phyloP scores from a whole-genome alignment of 2,797 vertebrate species.

The Xyrichtys novacula region DNA sequence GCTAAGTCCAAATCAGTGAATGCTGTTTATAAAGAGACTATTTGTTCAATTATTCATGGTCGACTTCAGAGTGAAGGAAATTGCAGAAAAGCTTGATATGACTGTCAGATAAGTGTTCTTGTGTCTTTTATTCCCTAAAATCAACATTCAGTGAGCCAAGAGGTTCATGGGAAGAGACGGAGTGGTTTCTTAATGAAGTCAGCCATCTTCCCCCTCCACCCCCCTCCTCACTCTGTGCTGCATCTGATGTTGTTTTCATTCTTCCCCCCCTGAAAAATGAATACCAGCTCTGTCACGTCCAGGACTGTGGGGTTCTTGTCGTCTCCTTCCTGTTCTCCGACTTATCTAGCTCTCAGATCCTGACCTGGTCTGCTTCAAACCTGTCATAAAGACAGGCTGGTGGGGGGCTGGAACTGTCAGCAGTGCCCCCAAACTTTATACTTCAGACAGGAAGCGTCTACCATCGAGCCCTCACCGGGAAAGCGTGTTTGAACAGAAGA shows the following conservation, averaged over 20 bases:
- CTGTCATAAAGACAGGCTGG: slow-evolving; percentile 37
- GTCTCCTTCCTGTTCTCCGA: slow-evolving; percentile 84
- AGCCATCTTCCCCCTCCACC: slow-evolving; percentile 26
- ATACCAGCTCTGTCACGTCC: slow-evolving; percentile 76
- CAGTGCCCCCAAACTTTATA: slow-evolving; percentile 37
- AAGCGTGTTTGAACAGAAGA: slow-evolving; percentile 24
- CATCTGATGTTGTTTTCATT: slow-evolving; percentile 82
- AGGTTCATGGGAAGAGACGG: slow-evolving; percentile 40
- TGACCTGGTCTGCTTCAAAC: slow-evolving; percentile 65
- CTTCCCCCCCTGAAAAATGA: slow-evolving; percentile 81
- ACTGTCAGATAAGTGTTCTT: slow-evolving; percentile 16
- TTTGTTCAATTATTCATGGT: slow-evolving; percentile 14
- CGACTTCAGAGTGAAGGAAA: slow-evolving; percentile 1
- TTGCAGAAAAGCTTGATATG: neutral
- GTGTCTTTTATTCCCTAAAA: slow-evolving; percentile 20
- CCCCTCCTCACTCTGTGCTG: slow-evolving; percentile 37
- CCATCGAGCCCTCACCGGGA: slow-evolving; percentile 46
- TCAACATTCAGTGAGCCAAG: slow-evolving; percentile 11
- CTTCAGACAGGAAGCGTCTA: slow-evolving; percentile 55
- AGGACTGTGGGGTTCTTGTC: slow-evolving; percentile 74
- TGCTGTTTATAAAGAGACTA: slow-evolving; percentile 9
- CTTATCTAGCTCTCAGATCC: slow-evolving; percentile 82
- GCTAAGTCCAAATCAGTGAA: slow-evolving; percentile 10
- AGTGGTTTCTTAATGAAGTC: slow-evolving; percentile 58
- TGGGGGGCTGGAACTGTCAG: slow-evolving; percentile 21